Evolutionary conservation across 2,888 invertebrate species (phyloP), one percentile per base, ranked within the genome.

Genomic region (Didymodactylos carnosus): DNA sequence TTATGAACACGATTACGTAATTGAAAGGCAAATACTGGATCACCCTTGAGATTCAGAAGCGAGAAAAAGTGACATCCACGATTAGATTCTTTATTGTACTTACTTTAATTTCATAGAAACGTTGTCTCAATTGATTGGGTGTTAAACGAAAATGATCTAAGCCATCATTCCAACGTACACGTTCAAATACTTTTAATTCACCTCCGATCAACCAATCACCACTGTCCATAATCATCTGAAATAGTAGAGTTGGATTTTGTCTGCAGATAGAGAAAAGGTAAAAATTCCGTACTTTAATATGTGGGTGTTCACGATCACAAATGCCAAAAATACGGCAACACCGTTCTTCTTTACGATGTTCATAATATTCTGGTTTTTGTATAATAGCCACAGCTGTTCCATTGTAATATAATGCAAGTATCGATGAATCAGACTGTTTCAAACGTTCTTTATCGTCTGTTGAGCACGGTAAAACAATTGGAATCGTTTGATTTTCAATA

Each of bases 1-100:
- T 99, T 98, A 85, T 98, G 98, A 77, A 98, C 92, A 0, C 98
- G 98, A 85, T 98, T 98, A 73, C 98, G 87, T 27, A 94, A 86
- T 84, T 92, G 94, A 85, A 98, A 98, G 13, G 95, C 98, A 84
- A 98, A 98, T 4, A 98, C 90, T 0, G 94, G 94, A 84, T 99
- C 98, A 7, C 97, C 94, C 83, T 62, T 10, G 35, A 11, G 11
- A 53, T 27, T 51, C 27, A 3, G n/a, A n/a, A n/a, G 0, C n/a
- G n/a, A n/a, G n/a, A n/a, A n/a, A n/a, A n/a, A n/a, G n/a, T n/a
- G n/a, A n/a, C n/a, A n/a, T n/a, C n/a, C n/a, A n/a, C n/a, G n/a
- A n/a, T n/a, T n/a, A 70, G n/a, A 41, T 13, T 8, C 1, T 14
- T 39, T 3, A 29, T 13, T 35, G n/a, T n/a, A n/a, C n/a, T 62